These are phyloP conservation scores for Phania funesta DNA, from an alignment of 2,888 invertebrate genomes.

Conservation along the genomic window DNA sequence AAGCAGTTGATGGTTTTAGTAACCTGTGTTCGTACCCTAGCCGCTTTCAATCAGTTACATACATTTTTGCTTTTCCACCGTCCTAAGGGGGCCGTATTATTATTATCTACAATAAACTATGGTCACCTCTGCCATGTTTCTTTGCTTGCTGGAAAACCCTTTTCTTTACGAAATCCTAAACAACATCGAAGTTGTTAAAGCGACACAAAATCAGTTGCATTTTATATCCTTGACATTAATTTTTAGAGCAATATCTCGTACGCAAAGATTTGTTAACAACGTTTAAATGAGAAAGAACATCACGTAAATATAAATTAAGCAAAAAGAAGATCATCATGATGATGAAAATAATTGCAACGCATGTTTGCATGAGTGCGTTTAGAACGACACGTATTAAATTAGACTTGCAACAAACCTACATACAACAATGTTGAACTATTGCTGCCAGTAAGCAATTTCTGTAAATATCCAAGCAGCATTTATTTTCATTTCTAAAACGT, in stretches of 20 bases:
- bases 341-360: slow-evolving; percentile 20
- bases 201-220: slow-evolving; percentile 1
- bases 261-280: neutral
- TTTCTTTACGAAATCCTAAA: neutral
- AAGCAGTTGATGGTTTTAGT: no score
- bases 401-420: neutral
- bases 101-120: no score
- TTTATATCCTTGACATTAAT: slow-evolving; percentile 23
- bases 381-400: slow-evolving; percentile 7
- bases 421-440: neutral
- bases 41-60: no score
- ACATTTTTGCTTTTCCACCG: no score
- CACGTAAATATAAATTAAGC: slow-evolving; percentile 35
- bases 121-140: no score
- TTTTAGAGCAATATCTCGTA: slow-evolving; percentile 10
- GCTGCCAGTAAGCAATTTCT: slow-evolving; percentile 24
- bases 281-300: slow-evolving; percentile 8
- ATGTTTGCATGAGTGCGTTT: neutral
- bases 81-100: no score
- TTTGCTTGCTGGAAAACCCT: no score
- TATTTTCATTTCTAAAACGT: slow-evolving; percentile 13
- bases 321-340: slow-evolving; percentile 13
- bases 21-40: no score
- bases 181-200: neutral
- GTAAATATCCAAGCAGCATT: slow-evolving; percentile 40